Percentiles rank a stretch among this genome's conserved stretches.
phyloP scores from a whole-genome alignment of 2,888 invertebrate species.

The Metopia argyrocephala region DNA sequence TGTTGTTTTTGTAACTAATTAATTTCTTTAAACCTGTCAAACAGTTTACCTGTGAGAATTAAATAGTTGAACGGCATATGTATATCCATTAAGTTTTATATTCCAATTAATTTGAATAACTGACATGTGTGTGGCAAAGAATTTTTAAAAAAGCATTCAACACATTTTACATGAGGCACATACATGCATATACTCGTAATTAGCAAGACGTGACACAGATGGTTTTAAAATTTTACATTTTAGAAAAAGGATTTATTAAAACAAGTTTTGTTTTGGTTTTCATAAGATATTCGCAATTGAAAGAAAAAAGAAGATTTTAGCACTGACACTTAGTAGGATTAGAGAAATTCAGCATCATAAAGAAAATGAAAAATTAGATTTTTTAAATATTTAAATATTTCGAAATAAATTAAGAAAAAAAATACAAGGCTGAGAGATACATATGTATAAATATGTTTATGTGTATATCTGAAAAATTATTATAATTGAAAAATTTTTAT shows the following conservation, averaged over 20 bases:
- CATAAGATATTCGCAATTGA: too few relatives aligned
- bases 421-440: too few relatives aligned
- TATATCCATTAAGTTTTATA: background rate
- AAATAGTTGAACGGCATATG: conserved; percentile 43
- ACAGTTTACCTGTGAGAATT: conserved; percentile 56
- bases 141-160: background rate
- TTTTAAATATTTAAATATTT: too few relatives aligned
- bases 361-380: too few relatives aligned
- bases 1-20: conserved; percentile 46
- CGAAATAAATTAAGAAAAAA: too few relatives aligned
- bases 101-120: background rate
- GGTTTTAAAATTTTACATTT: background rate
- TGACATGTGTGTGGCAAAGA: background rate
- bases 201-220: background rate
- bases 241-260: background rate
- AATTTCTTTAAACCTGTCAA: conserved; percentile 40
- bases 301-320: too few relatives aligned
- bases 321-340: too few relatives aligned
- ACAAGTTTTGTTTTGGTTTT: background rate
- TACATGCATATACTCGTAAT: background rate
- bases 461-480: too few relatives aligned
- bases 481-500: too few relatives aligned
- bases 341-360: too few relatives aligned
- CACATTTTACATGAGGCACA: too few relatives aligned
- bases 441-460: too few relatives aligned